Base-by-base conservation (phyloP, 2,113 vertebrate genomes). In the Glaucidium brasilianum region DNA sequence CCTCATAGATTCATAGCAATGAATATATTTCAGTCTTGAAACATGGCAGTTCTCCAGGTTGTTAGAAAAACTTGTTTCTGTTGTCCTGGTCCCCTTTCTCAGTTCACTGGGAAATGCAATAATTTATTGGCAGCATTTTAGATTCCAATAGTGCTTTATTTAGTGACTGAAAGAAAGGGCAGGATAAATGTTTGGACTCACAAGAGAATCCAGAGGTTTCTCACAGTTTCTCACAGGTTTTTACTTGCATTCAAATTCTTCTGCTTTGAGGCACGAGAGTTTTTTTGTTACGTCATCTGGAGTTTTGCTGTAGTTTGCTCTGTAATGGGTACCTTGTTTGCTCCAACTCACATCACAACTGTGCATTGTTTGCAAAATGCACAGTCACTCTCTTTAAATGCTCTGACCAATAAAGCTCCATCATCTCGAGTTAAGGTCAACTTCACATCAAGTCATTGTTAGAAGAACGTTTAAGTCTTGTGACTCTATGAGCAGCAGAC, bases 321-420 rank as follows among this genome's bases (percentile, higher is more conserved):
- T 41, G 22, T 37, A 53, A 34, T 1, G 6, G 14, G 14, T 47
- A n/a, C 1, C 0, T 43, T 76, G 0, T 43, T 76, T 59, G 32
- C 34, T 20, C 15, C 32, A 59, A 11, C 37, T n/a, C 19, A 5
- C 16, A 5, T 34, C 64, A 18, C 77, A 56, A 58, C 67, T 34
- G 15, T 37, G 10, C 66, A 15, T 55, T 60, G 35, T 39, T 83
- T 66, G 11, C 5, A 55, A 30, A 58, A 66, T 29, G 6, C 26
- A 43, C 0, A 8, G 30, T 12, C 15, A 19, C 26, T 37, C 69
- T 66, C 0, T 58, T 58, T 69, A 83, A 93, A 47, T 68, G 45
- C 49, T 37, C 47, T 35, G 66, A 45, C 56, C 66, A 41, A 55
- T 41, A 35, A 56, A 35, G 22, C 55, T 73, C 55, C 18, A 4